Percentiles rank a stretch among this genome's conserved stretches.
These are phyloP conservation scores for Eptatretus burgeri DNA, from an alignment of 2,113 vertebrate species.

Conservation along the genomic window DNA sequence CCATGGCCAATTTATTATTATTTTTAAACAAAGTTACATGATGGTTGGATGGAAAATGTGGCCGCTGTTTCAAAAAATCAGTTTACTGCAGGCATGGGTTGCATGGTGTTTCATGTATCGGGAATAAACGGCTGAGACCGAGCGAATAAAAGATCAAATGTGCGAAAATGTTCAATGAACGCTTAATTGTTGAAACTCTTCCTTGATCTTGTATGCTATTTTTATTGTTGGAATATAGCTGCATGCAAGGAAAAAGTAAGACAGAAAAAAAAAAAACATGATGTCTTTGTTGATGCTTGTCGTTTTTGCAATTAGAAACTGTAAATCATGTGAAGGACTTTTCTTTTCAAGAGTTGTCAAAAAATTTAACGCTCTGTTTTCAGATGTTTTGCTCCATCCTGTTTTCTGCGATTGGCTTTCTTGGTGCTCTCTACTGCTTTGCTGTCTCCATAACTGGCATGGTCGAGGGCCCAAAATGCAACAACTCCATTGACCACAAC, in stretches of 20 bases:
- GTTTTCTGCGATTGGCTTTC: background rate
- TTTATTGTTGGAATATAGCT: background rate
- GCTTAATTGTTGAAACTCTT: background rate
- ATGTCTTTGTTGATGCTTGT: background rate
- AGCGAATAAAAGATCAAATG: background rate
- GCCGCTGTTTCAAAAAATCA: background rate
- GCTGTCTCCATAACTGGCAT: background rate
- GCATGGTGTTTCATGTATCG: no score
- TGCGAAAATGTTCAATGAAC: background rate
- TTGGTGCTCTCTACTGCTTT: constrained; percentile 3
- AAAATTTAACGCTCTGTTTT: background rate
- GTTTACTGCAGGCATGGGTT: background rate
- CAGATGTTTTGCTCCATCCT: constrained; percentile 2
- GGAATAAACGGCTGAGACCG: background rate
- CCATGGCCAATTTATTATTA: no score
- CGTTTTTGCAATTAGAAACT: background rate
- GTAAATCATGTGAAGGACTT: background rate
- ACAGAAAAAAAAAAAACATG: background rate
- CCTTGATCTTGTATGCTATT: background rate
- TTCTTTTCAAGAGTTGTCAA: background rate
- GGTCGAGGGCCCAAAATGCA: background rate
- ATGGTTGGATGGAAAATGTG: background rate
- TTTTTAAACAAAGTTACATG: background rate
- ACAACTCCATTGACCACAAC: background rate
- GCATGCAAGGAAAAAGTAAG: background rate